Evolutionary conservation across 1,140 invertebrate species (phyloP).

Genomic region (Scaptodrosophila lebanonensis): DNA sequence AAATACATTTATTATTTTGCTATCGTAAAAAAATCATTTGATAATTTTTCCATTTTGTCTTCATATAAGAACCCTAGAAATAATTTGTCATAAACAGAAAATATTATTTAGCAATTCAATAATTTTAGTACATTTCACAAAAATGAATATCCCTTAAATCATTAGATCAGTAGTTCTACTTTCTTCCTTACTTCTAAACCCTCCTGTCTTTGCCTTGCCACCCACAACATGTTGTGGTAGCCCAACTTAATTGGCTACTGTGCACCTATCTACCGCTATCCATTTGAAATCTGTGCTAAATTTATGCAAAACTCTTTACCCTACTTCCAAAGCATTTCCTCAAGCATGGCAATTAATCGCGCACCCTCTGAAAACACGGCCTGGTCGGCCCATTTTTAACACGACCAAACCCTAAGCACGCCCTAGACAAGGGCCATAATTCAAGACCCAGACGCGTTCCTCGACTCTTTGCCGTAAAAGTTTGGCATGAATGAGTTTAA

Average conservation of each 20-base stretch:
- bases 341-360: conserved; percentile 35
- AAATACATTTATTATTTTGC: no score
- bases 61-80: no score
- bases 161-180: no score
- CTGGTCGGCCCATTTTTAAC: conserved; percentile 34
- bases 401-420: conserved; percentile 9
- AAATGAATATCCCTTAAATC: no score
- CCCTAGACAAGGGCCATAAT: conserved; percentile 26
- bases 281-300: conserved; percentile 62
- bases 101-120: no score
- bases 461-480: conserved; percentile 20
- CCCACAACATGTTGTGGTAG: no score
- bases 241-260: conserved; percentile 47
- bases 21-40: no score
- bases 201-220: no score
- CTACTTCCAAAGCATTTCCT: conserved; percentile 31
- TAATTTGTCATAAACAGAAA: no score
- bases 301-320: conserved; percentile 56
- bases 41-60: no score
- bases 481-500: conserved; percentile 50
- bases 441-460: conserved; percentile 27
- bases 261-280: conserved; percentile 34
- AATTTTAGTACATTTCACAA: no score
- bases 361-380: neutral
- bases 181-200: no score